Base-by-base conservation (phyloP, 2,113 vertebrate genomes). In the Tychaedon coryphoeus region DNA sequence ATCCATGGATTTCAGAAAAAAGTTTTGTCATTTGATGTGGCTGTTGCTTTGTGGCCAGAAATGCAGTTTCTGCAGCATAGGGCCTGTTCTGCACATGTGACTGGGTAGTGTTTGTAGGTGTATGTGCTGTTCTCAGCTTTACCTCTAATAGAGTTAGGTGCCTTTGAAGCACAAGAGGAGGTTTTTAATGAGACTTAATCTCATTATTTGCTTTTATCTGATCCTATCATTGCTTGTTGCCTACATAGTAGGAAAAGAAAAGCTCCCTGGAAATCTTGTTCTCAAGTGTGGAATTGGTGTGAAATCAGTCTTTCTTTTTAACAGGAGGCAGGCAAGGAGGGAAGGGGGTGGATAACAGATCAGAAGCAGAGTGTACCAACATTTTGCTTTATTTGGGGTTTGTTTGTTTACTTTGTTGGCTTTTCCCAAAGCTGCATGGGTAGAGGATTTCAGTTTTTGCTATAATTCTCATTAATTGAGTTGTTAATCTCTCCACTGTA, bases 151-250 rank as follows among this genome's bases (percentile, higher is more conserved):
- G 18, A 51, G 13, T 69, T 72, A 76, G 70, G 47, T n/a, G 40
- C 34, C 75, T 95, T 66, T 94, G 75, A 91, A 97, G 69, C 17
- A 23, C 42, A 66, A 73, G 43, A 88, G 53, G 64, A 71, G 56
- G 22, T 74, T 86, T 94, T 90, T 43, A 88, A 86, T 86, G 66
- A 93, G 78, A 28, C 28, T 83, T 90, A 79, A 83, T 90, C 67
- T 88, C 19, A 43, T 85, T 88, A 93, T 62, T 24, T 88, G 75
- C 82, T 92, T 93, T 95, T 76, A 72, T 69, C 71, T 90, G 56
- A 73, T 90, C 71, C 85, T 93, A 8, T 76, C 71, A 19, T 56
- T 92, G 25, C 72, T 82, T 74, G 56, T 86, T 93, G 34, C 66
- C 28, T 88, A 17, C 42, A 74, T 14, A 0, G 0, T 6, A 80